Conservation (phyloP, 1,140 invertebrate species). For the Diachasmimorpha longicaudata region DNA sequence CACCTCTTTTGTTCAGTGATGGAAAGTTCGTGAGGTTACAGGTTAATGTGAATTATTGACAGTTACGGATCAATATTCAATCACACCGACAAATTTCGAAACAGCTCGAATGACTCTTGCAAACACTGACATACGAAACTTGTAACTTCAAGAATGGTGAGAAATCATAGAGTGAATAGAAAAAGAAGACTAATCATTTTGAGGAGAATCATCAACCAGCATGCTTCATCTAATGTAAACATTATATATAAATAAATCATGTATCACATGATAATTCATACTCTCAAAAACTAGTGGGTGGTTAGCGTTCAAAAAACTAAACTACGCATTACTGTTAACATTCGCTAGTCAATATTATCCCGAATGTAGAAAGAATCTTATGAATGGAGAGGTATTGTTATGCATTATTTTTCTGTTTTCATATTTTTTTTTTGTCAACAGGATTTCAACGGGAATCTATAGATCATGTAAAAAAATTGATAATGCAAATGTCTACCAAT, state of each 20-base stretch:
- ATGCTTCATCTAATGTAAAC: slow-evolving; percentile 47
- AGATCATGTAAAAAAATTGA: neutral
- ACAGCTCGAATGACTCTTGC: too few species aligned
- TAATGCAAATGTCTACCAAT: neutral
- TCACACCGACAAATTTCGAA: too few species aligned
- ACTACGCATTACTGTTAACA: slow-evolving; percentile 26
- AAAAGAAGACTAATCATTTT: slow-evolving; percentile 38
- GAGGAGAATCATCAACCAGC: slow-evolving; percentile 43
- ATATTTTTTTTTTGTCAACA: neutral
- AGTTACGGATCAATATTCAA: too few species aligned
- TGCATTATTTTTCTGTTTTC: neutral
- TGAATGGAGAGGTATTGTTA: slow-evolving; percentile 16
- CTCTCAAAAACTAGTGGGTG: slow-evolving; percentile 15
- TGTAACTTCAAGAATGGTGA: slow-evolving; percentile 4
- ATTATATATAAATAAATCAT: slow-evolving; percentile 27
- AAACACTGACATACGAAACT: neutral
- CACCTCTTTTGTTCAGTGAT: neutral
- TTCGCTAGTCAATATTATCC: slow-evolving; percentile 3
- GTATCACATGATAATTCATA: neutral
- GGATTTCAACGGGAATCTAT: neutral
- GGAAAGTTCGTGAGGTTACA: neutral
- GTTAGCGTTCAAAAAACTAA: slow-evolving; percentile 29
- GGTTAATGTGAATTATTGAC: neutral
- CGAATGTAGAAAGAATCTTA: slow-evolving; percentile 5
- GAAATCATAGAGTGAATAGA: slow-evolving; percentile 12